Evolutionary conservation across 1,140 invertebrate genomes (phyloP).

Genomic region (Drosophila sechellia): DNA sequence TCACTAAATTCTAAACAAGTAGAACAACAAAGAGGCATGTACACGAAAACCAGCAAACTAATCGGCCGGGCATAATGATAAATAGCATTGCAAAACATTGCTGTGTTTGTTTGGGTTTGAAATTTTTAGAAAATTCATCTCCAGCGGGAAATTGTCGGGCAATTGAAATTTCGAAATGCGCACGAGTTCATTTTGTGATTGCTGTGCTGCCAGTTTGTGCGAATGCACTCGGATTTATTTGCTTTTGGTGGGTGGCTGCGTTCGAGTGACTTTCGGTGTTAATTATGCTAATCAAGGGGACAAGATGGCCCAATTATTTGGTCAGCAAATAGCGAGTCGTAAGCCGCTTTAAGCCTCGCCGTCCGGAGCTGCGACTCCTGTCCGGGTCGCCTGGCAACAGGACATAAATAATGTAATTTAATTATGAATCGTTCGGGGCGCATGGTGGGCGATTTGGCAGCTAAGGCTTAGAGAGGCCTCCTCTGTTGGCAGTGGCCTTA

Average conservation of each 20-base stretch:
- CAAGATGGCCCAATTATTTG: constrained; percentile 65
- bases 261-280: constrained; percentile 35
- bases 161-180: constrained; percentile 11
- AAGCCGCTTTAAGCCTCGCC: constrained; percentile 64
- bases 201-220: constrained; percentile 17
- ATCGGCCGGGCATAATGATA: constrained; percentile 17
- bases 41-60: constrained; percentile 19
- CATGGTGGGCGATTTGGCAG: constrained; percentile 32
- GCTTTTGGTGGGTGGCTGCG: constrained; percentile 20
- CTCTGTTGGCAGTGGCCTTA: constrained; percentile 11
- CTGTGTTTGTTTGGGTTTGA: constrained; percentile 8
- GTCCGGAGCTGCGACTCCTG: constrained; percentile 32
- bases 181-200: constrained; percentile 31
- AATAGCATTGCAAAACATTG: constrained; percentile 15
- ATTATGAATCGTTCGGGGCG: constrained; percentile 63
- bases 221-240: constrained; percentile 27
- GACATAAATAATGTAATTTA: constrained; percentile 80
- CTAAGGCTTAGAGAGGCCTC: constrained; percentile 23
- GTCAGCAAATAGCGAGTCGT: constrained; percentile 66
- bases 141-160: constrained; percentile 25
- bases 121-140: constrained; percentile 10
- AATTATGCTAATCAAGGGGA: constrained; percentile 56
- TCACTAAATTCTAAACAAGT: constrained; percentile 2
- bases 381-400: constrained; percentile 48
- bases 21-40: constrained; percentile 1